phyloP scores from a whole-genome alignment of 2,888 invertebrate genomes.

The Hemithea aestivaria region DNA sequence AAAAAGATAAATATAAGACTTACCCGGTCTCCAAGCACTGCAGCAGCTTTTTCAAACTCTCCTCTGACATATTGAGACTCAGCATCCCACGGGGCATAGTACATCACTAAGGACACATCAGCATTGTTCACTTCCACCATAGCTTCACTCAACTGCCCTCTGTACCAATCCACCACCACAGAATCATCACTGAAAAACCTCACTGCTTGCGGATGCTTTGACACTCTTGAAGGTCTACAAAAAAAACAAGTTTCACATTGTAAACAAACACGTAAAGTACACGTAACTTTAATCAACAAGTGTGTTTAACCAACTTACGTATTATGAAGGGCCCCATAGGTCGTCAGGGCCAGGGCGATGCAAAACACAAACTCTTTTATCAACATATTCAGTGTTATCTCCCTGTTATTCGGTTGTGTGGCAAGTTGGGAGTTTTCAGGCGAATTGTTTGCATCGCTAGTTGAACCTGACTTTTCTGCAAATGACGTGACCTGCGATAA shows the following conservation, averaged over 20 bases:
- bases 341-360: constrained; percentile 81
- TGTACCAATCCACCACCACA: constrained; percentile 86
- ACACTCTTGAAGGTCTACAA: constrained; percentile 59
- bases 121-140: constrained; percentile 79
- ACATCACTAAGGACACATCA: constrained; percentile 93
- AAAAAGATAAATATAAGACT: no score
- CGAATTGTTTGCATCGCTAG: constrained; percentile 65
- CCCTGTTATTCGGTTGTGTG: constrained; percentile 56
- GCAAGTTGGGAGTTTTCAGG: constrained; percentile 51
- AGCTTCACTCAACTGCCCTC: constrained; percentile 85
- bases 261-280: no score
- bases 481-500: constrained; percentile 70
- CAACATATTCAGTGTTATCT: constrained; percentile 76
- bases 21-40: constrained; percentile 84
- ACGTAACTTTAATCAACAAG: no score
- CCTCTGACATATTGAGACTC: constrained; percentile 86
- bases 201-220: constrained; percentile 75
- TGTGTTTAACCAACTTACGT: no score
- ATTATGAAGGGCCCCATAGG: constrained; percentile 85
- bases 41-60: constrained; percentile 87
- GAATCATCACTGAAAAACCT: constrained; percentile 86
- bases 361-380: constrained; percentile 83
- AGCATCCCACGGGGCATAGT: constrained; percentile 97
- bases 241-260: no score
- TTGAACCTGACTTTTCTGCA: constrained; percentile 47